Percentiles rank a stretch among this genome's conserved stretches.
These are phyloP conservation scores for Myopa tessellatipennis DNA, from an alignment of 2,888 invertebrate genomes.

Conservation along the genomic window DNA sequence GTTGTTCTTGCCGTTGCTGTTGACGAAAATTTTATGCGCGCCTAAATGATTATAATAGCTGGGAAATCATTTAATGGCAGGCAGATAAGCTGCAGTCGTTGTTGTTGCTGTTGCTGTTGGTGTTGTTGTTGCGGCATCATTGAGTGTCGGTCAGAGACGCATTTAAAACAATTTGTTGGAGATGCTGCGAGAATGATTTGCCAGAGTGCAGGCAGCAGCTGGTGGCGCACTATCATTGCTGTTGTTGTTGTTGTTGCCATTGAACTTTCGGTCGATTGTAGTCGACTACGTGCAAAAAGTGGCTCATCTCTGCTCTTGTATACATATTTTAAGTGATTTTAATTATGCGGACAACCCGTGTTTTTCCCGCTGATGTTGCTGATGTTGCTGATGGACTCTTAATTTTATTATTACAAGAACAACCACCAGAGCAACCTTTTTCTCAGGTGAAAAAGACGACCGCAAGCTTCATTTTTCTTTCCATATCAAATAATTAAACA, in stretches of 20 bases:
- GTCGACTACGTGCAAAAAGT: not conserved
- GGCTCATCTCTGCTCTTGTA: not conserved
- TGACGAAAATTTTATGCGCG: conserved; percentile 60
- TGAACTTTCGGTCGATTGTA: not conserved
- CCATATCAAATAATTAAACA: conserved; percentile 6
- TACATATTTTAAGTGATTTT: conserved; percentile 1
- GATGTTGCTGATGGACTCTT: not conserved
- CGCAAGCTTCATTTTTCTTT: not conserved
- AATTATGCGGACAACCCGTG: not conserved
- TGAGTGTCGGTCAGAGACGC: conserved; percentile 31
- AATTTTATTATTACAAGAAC: not conserved
- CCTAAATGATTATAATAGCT: conserved; percentile 62
- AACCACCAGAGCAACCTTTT: not conserved
- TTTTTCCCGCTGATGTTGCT: not conserved
- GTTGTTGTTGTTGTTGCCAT: conserved; percentile 27
- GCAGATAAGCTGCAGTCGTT: conserved; percentile 30
- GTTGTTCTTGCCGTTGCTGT: conserved; percentile 41
- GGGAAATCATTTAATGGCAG: conserved; percentile 36
- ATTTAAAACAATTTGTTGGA: conserved; percentile 33
- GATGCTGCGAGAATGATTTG: not conserved
- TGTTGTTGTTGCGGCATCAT: conserved; percentile 7
- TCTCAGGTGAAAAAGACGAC: not conserved
- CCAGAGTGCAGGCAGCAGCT: not conserved
- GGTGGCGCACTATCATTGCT: conserved; percentile 28
- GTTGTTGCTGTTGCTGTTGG: conserved; percentile 18